Evolutionary conservation across 2,888 invertebrate genomes (phyloP).

Genomic region (Craniophora ligustri): DNA sequence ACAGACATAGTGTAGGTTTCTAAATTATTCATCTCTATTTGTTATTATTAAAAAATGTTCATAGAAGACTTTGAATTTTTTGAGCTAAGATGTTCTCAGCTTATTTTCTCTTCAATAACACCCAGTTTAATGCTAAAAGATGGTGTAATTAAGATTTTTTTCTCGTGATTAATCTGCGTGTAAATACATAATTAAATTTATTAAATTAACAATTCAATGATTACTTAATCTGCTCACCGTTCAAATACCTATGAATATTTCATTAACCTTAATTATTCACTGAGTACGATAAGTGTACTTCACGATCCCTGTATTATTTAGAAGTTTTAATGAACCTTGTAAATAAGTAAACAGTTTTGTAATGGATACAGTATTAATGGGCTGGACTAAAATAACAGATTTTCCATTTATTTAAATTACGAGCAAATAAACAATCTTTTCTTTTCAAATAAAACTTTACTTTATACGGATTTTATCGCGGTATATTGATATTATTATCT

Average conservation of each 20-base stretch:
- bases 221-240: constrained; percentile 41
- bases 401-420: not conserved
- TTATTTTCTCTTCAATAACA: too few relatives aligned
- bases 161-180: not conserved
- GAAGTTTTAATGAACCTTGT: constrained; percentile 25
- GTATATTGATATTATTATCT: too few relatives aligned
- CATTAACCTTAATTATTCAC: constrained; percentile 33
- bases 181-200: constrained; percentile 27
- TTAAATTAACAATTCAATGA: constrained; percentile 44
- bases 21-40: too few relatives aligned
- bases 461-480: too few relatives aligned
- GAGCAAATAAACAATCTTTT: too few relatives aligned
- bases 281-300: constrained; percentile 16
- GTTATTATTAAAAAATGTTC: too few relatives aligned
- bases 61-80: too few relatives aligned
- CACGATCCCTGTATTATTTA: constrained; percentile 10
- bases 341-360: constrained; percentile 14
- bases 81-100: too few relatives aligned
- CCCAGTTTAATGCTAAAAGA: too few relatives aligned
- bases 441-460: too few relatives aligned
- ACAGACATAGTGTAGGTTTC: too few relatives aligned
- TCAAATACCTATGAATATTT: constrained; percentile 45
- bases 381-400: not conserved
- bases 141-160: not conserved
- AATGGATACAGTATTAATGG: constrained; percentile 16